phyloP scores from a whole-genome alignment of 2,888 invertebrate species.

The Spodoptera exigua region DNA sequence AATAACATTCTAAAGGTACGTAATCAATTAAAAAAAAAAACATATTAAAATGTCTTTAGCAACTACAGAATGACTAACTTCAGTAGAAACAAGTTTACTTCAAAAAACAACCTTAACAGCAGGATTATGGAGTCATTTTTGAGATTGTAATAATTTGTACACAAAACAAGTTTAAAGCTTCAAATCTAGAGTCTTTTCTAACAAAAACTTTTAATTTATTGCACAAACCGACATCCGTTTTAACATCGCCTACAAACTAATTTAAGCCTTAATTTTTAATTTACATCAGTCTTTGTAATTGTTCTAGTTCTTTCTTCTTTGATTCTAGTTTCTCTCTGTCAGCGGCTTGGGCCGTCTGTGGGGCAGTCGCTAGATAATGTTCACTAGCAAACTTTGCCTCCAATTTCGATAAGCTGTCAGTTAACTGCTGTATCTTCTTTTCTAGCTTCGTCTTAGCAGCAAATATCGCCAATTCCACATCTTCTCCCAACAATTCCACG shows the following conservation, averaged over 20 bases:
- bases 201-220: too few species aligned
- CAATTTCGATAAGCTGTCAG: slow-evolving; percentile 70
- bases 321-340: slow-evolving; percentile 72
- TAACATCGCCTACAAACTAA: slow-evolving; percentile 6
- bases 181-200: too few species aligned
- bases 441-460: slow-evolving; percentile 71
- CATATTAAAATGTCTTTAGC: too few species aligned
- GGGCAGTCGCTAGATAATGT: slow-evolving; percentile 64
- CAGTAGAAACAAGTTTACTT: too few species aligned
- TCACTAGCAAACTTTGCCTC: slow-evolving; percentile 70
- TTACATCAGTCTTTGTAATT: slow-evolving; percentile 75
- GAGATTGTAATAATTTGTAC: too few species aligned
- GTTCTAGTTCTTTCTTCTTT: slow-evolving; percentile 74
- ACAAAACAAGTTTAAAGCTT: too few species aligned
- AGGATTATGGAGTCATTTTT: too few species aligned
- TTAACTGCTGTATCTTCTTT: slow-evolving; percentile 73
- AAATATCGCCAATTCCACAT: slow-evolving; percentile 66
- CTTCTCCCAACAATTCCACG: slow-evolving; percentile 72
- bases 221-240: too few species aligned
- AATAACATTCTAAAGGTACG: too few species aligned
- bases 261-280: slow-evolving; percentile 5
- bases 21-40: too few species aligned
- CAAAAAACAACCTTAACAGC: too few species aligned
- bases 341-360: slow-evolving; percentile 65
- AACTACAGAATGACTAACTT: too few species aligned